Evolutionary conservation across 2,797 vertebrate species (phyloP), one percentile per base, ranked within the genome.

Genomic region (Argyrosomus regius): DNA sequence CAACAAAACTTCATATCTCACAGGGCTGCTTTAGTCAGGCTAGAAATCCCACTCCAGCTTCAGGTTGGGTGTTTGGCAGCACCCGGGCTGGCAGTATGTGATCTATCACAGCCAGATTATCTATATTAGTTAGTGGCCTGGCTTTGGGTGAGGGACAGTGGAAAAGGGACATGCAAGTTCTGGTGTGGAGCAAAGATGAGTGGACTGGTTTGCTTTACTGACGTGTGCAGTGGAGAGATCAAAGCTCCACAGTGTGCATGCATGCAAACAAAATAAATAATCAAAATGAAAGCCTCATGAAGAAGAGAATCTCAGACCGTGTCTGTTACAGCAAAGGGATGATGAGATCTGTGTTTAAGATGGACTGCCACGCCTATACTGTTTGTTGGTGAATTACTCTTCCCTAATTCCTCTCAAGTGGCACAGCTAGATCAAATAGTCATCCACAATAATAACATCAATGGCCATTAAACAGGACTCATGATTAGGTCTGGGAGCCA

Each of bases 361-460:
- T 11, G 73, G 41, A 31, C 46, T 17, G 48, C 75, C 76, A 78
- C 59, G 53, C 83, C 78, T 45, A 52, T 22, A 24, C 39, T 70
- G 80, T 79, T 81, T 90, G 72, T 76, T 82, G 64, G 76, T 63
- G 79, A 87, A 86, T 90, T 78, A 80, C 72, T 87, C 75, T 67
- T 71, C 50, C 26, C 62, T 88, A 84, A 87, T 89, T 88, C 80
- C 75, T 81, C 88, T 87, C 63, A 70, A 89, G 87, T 76, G 81
- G 70, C 84, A 67, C 67, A 76, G 72, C 50, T 35, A 81, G 86
- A 91, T 91, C 86, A 89, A 86, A 89, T 80, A 86, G 78, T 84
- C 81, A 83, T 88, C 83, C 74, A 59, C 82, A 83, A 82, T 85
- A 89, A 92, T 87, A 87, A 84, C 86, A 89, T 92, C 74, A 92